phyloP scores from a whole-genome alignment of 2,797 vertebrate species.

The Pangasius mekongensis region DNA sequence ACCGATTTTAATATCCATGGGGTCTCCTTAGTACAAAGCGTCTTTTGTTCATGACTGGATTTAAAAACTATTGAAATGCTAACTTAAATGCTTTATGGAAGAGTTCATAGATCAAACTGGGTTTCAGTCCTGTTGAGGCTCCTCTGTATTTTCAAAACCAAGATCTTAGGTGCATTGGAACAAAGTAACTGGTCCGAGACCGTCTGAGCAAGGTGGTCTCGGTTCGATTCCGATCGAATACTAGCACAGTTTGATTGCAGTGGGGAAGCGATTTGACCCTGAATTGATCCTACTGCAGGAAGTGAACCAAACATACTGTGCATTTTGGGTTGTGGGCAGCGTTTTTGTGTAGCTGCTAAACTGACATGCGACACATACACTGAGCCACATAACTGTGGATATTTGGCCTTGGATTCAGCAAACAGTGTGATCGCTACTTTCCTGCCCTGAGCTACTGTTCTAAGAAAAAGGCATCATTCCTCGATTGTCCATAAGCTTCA shows the following conservation, averaged over 20 bases:
- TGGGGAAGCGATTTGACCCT: background rate
- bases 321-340: background rate
- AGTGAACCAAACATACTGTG: background rate
- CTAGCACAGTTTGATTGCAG: background rate
- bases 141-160: slow-evolving; percentile 4
- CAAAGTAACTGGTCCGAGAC: background rate
- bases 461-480: slow-evolving; percentile 11
- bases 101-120: slow-evolving; percentile 45
- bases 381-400: background rate
- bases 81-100: slow-evolving; percentile 46
- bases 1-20: slow-evolving; percentile 63
- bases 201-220: background rate
- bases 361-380: background rate
- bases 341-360: background rate
- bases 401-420: background rate
- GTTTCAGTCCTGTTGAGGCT: background rate
- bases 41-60: slow-evolving; percentile 62
- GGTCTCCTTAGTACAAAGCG: slow-evolving; percentile 50
- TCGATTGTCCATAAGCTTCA: slow-evolving; percentile 40
- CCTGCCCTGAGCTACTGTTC: background rate
- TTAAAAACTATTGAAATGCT: slow-evolving; percentile 55
- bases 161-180: background rate
- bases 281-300: background rate
- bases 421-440: background rate
- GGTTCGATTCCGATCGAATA: background rate